Percentiles rank a stretch among this genome's conserved stretches.
phyloP scores from a whole-genome alignment of 2,797 vertebrate genomes.

The Cyprinella venusta region DNA sequence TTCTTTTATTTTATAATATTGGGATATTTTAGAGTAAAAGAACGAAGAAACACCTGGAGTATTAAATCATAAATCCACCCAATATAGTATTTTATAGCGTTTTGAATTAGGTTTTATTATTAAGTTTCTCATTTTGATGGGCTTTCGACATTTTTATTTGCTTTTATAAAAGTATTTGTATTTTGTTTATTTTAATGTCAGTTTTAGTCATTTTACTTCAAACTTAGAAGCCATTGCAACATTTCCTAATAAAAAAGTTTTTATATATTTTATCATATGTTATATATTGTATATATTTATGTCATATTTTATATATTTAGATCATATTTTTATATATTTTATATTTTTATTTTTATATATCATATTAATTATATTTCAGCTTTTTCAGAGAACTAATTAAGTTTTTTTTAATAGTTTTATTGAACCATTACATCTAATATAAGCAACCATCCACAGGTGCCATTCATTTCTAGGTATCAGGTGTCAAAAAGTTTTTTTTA shows the following conservation, averaged over 20 bases:
- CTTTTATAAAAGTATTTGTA: not conserved
- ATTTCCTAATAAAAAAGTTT: not conserved
- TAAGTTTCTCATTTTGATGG: not conserved
- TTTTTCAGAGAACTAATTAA: not conserved
- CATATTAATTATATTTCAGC: not conserved
- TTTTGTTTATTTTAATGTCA: not conserved
- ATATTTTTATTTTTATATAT: not conserved
- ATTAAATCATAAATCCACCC: not conserved
- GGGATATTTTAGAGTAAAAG: not conserved
- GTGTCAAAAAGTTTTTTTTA: not conserved
- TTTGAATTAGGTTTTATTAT: not conserved
- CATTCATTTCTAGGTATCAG: not conserved
- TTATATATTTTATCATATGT: not conserved
- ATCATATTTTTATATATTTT: too few species aligned
- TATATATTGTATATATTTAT: too few species aligned
- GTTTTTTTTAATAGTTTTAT: not conserved
- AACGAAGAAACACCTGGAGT: not conserved
- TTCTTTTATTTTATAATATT: not conserved
- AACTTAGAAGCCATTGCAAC: not conserved
- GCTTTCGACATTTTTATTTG: not conserved
- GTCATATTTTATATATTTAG: too few species aligned
- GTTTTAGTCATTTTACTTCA: not conserved
- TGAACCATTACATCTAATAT: not conserved
- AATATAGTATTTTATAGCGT: not conserved
- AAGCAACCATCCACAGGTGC: not conserved